Evolutionary conservation across 2,888 invertebrate species (phyloP), one percentile per base, ranked within the genome.

Genomic region (Abrostola tripartita): DNA sequence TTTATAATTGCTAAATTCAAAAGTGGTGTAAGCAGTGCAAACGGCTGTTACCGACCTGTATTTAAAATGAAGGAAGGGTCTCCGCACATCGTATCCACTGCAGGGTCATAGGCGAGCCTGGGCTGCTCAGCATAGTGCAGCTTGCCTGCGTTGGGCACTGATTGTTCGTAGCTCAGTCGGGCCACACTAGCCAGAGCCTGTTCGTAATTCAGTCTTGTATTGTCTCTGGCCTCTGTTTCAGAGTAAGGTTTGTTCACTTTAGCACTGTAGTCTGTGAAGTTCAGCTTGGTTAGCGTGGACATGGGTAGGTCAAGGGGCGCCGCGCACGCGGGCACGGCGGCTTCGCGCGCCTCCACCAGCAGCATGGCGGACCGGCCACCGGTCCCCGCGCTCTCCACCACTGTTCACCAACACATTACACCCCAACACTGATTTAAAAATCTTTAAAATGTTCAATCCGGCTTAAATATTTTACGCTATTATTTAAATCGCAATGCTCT

Each of bases 311-410:
- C 92, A 53, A 92, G 81, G 76, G 91, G 92, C 84, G 90, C 90
- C 88, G 89, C 89, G 88, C 91, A 92, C 88, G 93, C 91, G 74
- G 93, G 93, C 90, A 96, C 97, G 92, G 97, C 96, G 88, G 96
- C 96, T 94, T 97, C 97, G 89, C 96, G 96, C 84, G 96, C 94
- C 95, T 97, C 96, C 92, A 97, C 97, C 88, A 97, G 95, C 91
- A 97, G 96, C 97, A 97, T 97, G 91, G 95, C 95, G 92, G 95
- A 90, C 91, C 88, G 92, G 89, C 92, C 93, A 91, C 87, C 89
- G 83, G 86, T 81, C 82, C 84, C 85, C 83, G 84, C 80, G 78
- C 82, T 85, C 86, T 80, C 81, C 77, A 84, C 82, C 81, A 82
- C 80, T 86, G 87, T 86, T 90, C 81, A 90, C 85, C 86, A 88